These are phyloP conservation scores for Phalacrocorax aristotelis DNA, from an alignment of 2,113 vertebrate species.

Conservation along the genomic window DNA sequence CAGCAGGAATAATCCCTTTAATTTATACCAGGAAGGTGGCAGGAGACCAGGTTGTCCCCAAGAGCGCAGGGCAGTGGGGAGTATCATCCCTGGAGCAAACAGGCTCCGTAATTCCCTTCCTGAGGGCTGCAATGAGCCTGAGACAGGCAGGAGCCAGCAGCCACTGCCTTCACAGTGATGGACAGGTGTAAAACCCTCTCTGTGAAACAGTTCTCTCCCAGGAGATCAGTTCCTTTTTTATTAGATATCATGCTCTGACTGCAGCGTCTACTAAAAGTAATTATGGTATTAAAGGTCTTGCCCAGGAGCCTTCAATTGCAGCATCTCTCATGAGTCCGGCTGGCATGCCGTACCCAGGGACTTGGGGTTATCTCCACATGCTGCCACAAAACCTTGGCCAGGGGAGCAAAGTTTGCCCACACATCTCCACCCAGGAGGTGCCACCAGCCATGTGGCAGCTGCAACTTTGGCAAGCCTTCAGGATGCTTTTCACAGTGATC, in stretches of 20 bases:
- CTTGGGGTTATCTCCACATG: rapidly evolving
- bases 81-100: background rate
- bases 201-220: background rate
- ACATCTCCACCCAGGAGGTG: background rate
- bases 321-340: rapidly evolving
- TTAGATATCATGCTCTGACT: background rate
- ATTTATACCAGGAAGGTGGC: background rate
- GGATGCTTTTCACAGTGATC: background rate
- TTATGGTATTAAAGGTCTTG: background rate
- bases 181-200: background rate
- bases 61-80: background rate
- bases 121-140: background rate
- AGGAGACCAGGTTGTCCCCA: background rate
- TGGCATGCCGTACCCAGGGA: rapidly evolving
- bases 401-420: background rate
- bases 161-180: background rate
- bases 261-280: background rate
- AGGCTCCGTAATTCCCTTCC: background rate
- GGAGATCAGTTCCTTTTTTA: background rate
- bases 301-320: background rate
- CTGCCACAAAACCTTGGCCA: background rate
- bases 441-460: background rate
- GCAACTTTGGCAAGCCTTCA: background rate
- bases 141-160: background rate
- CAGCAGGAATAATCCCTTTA: background rate